Conservation (phyloP, 2,113 vertebrate species). For the Channa argus region DNA sequence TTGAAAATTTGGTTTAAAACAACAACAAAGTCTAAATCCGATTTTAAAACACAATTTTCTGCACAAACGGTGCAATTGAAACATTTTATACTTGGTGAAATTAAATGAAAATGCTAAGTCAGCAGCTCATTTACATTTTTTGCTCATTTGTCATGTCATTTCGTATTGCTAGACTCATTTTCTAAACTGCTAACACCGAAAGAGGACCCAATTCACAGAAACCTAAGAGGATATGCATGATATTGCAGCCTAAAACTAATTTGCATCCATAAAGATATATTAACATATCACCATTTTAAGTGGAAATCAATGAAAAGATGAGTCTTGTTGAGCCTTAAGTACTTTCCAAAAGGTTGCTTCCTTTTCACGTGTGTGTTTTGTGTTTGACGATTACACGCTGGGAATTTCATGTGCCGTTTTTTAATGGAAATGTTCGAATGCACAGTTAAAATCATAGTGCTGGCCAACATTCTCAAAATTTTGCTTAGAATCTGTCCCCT, state of each 20-base stretch:
- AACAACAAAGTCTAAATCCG: conserved; percentile 11
- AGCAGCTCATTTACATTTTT: conserved; percentile 12
- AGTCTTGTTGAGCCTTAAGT: conserved; percentile 1
- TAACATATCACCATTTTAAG: background rate
- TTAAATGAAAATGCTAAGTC: background rate
- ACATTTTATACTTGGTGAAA: background rate
- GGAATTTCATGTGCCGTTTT: background rate
- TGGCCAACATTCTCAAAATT: conserved; percentile 1
- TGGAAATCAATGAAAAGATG: background rate
- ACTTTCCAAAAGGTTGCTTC: background rate
- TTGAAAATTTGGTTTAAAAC: too few species aligned
- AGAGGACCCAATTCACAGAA: background rate
- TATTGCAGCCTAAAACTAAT: too few species aligned
- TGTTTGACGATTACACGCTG: background rate
- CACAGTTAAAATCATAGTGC: background rate
- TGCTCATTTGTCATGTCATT: background rate
- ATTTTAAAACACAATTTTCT: background rate
- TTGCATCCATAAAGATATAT: too few species aligned
- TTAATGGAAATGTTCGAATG: background rate
- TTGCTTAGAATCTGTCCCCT: background rate
- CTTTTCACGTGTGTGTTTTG: conserved; percentile 1
- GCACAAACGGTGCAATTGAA: background rate
- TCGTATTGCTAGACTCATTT: background rate
- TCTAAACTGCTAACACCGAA: conserved; percentile 2
- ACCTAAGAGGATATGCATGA: background rate